These are phyloP conservation scores for Electrona antarctica DNA, from an alignment of 2,113 vertebrate species.

Conservation along the genomic window DNA sequence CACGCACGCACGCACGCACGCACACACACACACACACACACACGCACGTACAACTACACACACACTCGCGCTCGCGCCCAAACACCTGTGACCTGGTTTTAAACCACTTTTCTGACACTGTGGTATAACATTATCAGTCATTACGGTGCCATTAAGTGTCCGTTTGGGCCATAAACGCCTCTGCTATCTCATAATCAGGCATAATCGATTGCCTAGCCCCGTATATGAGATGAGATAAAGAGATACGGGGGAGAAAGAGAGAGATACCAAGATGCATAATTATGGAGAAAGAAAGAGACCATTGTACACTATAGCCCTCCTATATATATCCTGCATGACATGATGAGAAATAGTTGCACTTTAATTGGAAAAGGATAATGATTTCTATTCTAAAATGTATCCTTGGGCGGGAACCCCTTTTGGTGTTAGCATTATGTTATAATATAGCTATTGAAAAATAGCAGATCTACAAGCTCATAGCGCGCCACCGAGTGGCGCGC, in stretches of 20 bases:
- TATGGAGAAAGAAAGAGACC: constrained; percentile 26
- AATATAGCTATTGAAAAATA: too few relatives aligned
- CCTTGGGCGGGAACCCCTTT: too few relatives aligned
- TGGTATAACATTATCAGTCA: constrained; percentile 61
- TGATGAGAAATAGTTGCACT: neutral
- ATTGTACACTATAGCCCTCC: constrained; percentile 2
- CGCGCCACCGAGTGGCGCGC: too few relatives aligned
- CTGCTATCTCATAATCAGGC: constrained; percentile 60
- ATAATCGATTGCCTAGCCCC: constrained; percentile 62
- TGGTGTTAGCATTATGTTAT: too few relatives aligned
- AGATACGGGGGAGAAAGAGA: constrained; percentile 38
- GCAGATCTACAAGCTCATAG: too few relatives aligned
- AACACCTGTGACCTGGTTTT: constrained; percentile 67
- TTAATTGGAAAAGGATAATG: neutral
- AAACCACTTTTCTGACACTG: constrained; percentile 53
- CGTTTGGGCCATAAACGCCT: constrained; percentile 59
- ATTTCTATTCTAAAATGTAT: neutral
- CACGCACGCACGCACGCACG: neutral
- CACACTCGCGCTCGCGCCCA: constrained; percentile 55
- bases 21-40: constrained; percentile 27
- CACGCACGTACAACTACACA: constrained; percentile 28
- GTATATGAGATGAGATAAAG: constrained; percentile 49
- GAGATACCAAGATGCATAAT: constrained; percentile 20
- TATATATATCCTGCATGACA: neutral
- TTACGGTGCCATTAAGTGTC: constrained; percentile 71